Evolutionary conservation across 2,797 vertebrate species (phyloP).

Genomic region (Numenius phaeopus): DNA sequence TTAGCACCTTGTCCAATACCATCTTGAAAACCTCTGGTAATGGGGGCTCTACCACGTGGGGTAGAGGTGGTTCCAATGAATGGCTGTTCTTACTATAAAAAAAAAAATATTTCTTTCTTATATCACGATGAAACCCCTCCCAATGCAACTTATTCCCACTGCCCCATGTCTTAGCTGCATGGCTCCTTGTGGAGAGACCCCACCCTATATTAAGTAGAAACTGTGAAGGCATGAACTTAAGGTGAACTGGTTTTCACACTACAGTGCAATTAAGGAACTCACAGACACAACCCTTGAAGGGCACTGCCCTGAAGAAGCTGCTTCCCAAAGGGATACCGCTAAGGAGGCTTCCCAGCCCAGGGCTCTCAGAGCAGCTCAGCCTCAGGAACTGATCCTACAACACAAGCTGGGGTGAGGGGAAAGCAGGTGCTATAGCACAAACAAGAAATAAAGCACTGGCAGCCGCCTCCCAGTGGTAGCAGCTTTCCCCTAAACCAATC

Average conservation of each 20-base stretch:
- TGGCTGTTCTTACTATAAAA: rapidly evolving
- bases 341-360: not conserved
- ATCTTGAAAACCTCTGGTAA: not conserved
- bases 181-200: not conserved
- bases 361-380: not conserved
- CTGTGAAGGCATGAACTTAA: not conserved
- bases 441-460: not conserved
- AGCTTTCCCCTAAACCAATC: not conserved
- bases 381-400: not conserved
- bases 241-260: not conserved
- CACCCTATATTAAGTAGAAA: not conserved
- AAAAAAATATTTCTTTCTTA: not conserved
- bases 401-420: not conserved
- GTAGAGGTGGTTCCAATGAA: not conserved
- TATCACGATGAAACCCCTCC: not conserved
- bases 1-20: not conserved
- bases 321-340: not conserved
- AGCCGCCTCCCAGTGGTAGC: not conserved
- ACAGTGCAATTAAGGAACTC: not conserved
- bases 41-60: rapidly evolving
- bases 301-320: not conserved
- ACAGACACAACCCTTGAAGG: not conserved
- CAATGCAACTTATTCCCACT: not conserved
- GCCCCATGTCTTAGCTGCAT: rapidly evolving
- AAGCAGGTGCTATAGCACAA: not conserved